Evolutionary conservation across 2,797 vertebrate genomes (phyloP), one percentile per base, ranked within the genome.

Genomic region (Epinephelus coioides): DNA sequence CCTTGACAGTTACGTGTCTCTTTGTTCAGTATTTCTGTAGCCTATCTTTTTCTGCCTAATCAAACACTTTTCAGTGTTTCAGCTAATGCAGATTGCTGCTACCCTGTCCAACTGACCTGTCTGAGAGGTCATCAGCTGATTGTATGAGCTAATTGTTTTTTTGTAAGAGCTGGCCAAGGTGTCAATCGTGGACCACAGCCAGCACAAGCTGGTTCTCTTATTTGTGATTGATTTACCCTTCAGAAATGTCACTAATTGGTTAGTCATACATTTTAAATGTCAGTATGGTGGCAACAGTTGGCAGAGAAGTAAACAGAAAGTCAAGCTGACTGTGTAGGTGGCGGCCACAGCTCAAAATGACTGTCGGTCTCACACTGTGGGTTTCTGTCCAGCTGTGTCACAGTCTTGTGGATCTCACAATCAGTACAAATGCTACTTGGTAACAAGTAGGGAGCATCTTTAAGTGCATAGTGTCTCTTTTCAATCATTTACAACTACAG

Each of bases 221-320:
- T 64, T 87, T 69, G 34, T 83, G 82, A 89, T 92, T 81, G 82
- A 85, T 83, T 88, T 73, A 74, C 60, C 73, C 73, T 74, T 77
- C 63, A 87, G 50, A 90, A 85, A 89, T 84, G 79, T 53, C 85
- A 76, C 34, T 66, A 65, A 88, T 85, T 79, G 69, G 53, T 88
- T 69, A 75, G 73, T 89, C 83, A 80, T 76, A 21, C 49, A 65
- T 86, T 86, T 81, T 27, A 89, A 91, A 91, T 87, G 81, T 76
- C 84, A 86, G 78, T 30, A 40, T 21, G 17, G 34, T 61, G 80
- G 82, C 68, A 80, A 82, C 81, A 80, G 55, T 82, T 83, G 81
- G 61, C 17, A 40, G 69, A 62, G 70, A 63, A 70, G 73, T 46
- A 82, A 81, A 85, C 56, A 70, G 50, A 68, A 78, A 82, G 55